Base-by-base conservation (phyloP, 1,140 invertebrate species). In the Adoxophyes honmai region DNA sequence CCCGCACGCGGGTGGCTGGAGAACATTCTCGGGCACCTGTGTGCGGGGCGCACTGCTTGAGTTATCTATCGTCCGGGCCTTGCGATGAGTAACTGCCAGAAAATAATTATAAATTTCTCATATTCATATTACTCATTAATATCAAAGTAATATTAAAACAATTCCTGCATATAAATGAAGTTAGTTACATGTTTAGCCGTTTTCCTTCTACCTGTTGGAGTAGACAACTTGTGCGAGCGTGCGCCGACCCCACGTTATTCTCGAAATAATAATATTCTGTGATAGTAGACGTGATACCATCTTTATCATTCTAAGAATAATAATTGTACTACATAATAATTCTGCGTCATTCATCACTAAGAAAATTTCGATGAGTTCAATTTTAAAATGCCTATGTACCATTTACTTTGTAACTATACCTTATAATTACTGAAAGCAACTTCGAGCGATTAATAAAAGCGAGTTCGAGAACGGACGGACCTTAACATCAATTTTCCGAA, bases 231-330 rank as follows among this genome's bases (percentile, higher is more conserved):
- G 42, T 48, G 42, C 42, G 42, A 48, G 42, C 42, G 18, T 48
- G n/a, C n/a, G 42, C 42, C 42, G 16, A 68, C 69, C 68, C 67
- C 70, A 55, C n/a, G 64, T 60, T 66, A 58, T 73, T 77, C 73
- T 82, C 65, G 74, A 85, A 80, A 83, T 82, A 78, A 77, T 84
- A 81, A 83, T 73, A 85, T 83, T 82, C 85, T 88, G 85, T 88
- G 85, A 88, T 88, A 88, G 82, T 86, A 88, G 85, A 83, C 78
- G 80, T 83, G 81, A 81, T 81, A 86, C 80, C 82, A 88, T 82
- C 82, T 83, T 75, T 75, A 71, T 84, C 76, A 81, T 85, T 78
- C 69, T 72, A 55, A 58, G 62, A 67, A 60, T 39, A 52, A 66
- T 78, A 66, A 64, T 62, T 70, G 62, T 54, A 64, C 35, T 57